phyloP scores from a whole-genome alignment of 2,888 invertebrate genomes.

The Bombylius major region DNA sequence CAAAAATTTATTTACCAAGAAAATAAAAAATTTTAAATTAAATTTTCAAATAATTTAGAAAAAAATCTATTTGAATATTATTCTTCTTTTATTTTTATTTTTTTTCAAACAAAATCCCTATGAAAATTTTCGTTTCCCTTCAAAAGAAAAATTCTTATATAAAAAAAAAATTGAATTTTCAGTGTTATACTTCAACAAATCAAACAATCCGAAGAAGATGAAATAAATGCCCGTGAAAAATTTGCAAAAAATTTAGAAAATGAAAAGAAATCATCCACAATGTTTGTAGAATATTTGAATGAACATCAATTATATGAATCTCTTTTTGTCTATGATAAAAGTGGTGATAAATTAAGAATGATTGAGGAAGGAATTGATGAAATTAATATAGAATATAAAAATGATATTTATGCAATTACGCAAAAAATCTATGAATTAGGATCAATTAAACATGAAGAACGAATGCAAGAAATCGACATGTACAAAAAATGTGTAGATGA shows the following conservation, averaged over 20 bases:
- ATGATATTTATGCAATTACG: slow-evolving; percentile 40
- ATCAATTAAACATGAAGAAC: slow-evolving; percentile 47
- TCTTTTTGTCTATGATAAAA: slow-evolving; percentile 55
- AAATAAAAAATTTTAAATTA: too few relatives aligned
- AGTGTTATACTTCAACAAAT: slow-evolving; percentile 18
- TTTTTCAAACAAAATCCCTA: too few relatives aligned
- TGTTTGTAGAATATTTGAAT: slow-evolving; percentile 66
- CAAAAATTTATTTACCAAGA: too few relatives aligned
- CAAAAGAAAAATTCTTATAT: too few relatives aligned
- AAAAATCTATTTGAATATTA: too few relatives aligned
- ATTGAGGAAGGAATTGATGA: slow-evolving; percentile 49
- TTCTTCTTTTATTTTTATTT: too few relatives aligned
- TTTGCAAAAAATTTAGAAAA: slow-evolving; percentile 38
- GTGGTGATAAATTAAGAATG: slow-evolving; percentile 45
- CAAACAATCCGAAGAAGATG: slow-evolving; percentile 46
- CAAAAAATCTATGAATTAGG: slow-evolving; percentile 53
- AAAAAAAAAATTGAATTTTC: too few relatives aligned
- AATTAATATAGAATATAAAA: slow-evolving; percentile 41
- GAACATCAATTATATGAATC: slow-evolving; percentile 53
- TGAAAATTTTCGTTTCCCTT: too few relatives aligned
- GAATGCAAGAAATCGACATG: slow-evolving; percentile 49
- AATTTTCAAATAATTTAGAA: too few relatives aligned
- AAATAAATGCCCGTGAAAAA: slow-evolving; percentile 41
- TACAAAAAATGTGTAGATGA: slow-evolving; percentile 47
- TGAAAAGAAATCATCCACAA: too few relatives aligned